Conservation (phyloP, 2,113 vertebrate species). For the Orthonyx spaldingii region DNA sequence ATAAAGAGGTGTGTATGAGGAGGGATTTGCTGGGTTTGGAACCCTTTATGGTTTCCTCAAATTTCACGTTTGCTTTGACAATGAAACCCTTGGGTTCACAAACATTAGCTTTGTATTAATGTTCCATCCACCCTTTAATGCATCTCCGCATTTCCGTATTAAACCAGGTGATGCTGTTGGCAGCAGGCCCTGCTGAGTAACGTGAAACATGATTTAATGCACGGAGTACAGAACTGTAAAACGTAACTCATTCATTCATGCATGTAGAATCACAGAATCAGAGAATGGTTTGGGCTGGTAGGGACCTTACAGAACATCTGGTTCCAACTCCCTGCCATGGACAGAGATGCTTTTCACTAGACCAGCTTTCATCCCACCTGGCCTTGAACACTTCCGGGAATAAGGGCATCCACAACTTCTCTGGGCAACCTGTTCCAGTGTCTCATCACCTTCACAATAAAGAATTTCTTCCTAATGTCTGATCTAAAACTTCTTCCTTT, state of each 20-base stretch:
- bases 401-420: not conserved
- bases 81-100: not conserved
- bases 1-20: not conserved
- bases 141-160: not conserved
- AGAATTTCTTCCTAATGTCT: not conserved
- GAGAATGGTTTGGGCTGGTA: not conserved
- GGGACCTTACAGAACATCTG: not conserved
- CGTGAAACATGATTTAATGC: not conserved
- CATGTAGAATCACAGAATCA: not conserved
- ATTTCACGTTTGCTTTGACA: not conserved
- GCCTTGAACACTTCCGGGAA: not conserved
- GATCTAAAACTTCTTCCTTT: not conserved
- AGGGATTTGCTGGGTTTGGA: not conserved
- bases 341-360: not conserved
- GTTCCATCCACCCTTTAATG: not conserved
- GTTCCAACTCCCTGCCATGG: not conserved
- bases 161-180: not conserved
- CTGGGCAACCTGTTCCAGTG: not conserved
- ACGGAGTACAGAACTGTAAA: not conserved
- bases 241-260: not conserved
- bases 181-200: not conserved
- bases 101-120: not conserved
- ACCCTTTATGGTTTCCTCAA: not conserved
- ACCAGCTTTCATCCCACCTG: not conserved
- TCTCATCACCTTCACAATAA: not conserved